phyloP scores from a whole-genome alignment of 2,113 vertebrate genomes.

The Orcinus orca region DNA sequence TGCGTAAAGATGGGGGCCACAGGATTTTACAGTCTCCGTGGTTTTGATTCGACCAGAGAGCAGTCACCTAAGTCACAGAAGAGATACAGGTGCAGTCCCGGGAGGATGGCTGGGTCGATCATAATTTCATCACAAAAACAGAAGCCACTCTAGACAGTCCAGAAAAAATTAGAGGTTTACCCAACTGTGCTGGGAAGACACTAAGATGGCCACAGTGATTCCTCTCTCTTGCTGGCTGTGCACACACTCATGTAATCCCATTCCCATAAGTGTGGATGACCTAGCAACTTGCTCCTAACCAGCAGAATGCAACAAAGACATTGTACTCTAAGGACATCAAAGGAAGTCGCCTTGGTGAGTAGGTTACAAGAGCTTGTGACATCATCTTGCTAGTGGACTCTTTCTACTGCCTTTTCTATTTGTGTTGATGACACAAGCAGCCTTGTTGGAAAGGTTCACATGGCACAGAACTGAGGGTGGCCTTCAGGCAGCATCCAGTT shows the following conservation, averaged over 20 bases:
- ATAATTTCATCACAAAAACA: neutral
- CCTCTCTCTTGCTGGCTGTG: neutral
- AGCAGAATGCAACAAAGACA: neutral
- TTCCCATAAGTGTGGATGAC: neutral
- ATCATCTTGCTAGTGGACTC: neutral
- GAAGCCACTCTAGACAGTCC: neutral
- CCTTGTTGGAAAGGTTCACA: neutral
- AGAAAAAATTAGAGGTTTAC: neutral
- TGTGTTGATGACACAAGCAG: neutral
- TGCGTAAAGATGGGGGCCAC: neutral
- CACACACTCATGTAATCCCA: neutral
- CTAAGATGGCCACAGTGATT: neutral
- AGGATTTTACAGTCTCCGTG: neutral
- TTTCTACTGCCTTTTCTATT: neutral
- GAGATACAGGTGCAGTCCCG: neutral
- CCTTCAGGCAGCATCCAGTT: too few species aligned
- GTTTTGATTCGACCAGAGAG: neutral
- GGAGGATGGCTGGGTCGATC: neutral
- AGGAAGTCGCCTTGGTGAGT: neutral
- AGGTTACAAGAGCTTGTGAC: neutral
- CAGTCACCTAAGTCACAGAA: neutral
- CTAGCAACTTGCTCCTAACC: neutral
- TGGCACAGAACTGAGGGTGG: neutral
- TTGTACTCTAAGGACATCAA: neutral
- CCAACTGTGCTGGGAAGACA: neutral